Base-by-base conservation (phyloP, 2,888 invertebrate species). In the Actias luna region DNA sequence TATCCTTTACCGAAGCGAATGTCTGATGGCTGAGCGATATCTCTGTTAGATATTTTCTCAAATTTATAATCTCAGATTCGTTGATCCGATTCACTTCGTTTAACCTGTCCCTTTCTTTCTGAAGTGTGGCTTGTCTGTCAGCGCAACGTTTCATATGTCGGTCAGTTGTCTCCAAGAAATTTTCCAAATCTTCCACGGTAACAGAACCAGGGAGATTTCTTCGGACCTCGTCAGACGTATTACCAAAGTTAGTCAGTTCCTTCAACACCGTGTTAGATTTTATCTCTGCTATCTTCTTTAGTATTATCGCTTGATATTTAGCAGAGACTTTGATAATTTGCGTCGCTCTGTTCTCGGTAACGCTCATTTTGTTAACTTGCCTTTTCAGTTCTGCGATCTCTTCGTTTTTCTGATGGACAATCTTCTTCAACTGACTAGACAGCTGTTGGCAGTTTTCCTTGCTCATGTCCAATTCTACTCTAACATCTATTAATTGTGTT, bases 321-420 rank as follows among this genome's bases (percentile, higher is more conserved):
- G 92, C 85, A 0, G 92, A 92, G 0, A 92, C 86, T 77, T 88
- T 91, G 35, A 92, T 88, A 25, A 92, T 92, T 76, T 92, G 90
- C 5, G 79, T 82, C 5, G 91, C 91, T 60, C 89, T 80, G 58
- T 82, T 91, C 71, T 92, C 92, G 0, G 82, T 84, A 8, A 70
- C 82, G 61, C 82, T 88, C 90, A 91, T 87, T 77, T 89, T 91
- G 22, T 72, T 73, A 0, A 92, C 72, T 69, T 91, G 90, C 64
- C 80, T 87, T 65, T 86, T 91, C n/a, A 92, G 74, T 0, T 92
- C 91, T 0, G 85, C 79, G 35, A 92, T 87, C 66, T 92, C 92
- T 62, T 92, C 92, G 63, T 92, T 92, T 74, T 92, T 92, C 74
- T 84, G 86, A 42, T 84, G 75, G 1, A 89, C 89, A 8, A 89